Base-by-base conservation (phyloP, 1,140 invertebrate genomes). In the Triops longicaudatus region DNA sequence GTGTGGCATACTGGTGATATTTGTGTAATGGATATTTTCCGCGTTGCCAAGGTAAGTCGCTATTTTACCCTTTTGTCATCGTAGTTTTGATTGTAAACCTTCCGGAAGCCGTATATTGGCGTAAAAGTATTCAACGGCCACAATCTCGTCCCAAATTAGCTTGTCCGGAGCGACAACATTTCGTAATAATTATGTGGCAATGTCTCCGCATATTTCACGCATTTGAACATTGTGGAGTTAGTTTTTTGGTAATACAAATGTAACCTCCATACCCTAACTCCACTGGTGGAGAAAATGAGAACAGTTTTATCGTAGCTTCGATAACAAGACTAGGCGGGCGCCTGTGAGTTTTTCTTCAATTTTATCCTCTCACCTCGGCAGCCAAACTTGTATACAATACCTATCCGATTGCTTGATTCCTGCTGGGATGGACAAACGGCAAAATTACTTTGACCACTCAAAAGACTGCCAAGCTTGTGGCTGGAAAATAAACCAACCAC, bases 91-190 rank as follows among this genome's bases (percentile, higher is more conserved):
- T 17, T 63, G 50, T 63, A 63, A 63, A 63, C 50, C 50, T 63
- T 63, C 50, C 22, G 17, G 50, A 63, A 63, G 50, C 50, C 50
- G 17, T 63, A 63, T 63, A 22, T 63, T 22, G 50, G 50, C 50
- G 9, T n/a, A 63, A n/a, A n/a, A 6, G 17, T 63, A 63, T 12
- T 17, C 50, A 17, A 63, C 50, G 5, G 50, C 17, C 22, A 14
- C 50, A 63, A 63, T 22, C 50, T 63, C 50, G 10, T n/a, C 50
- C 50, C 50, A 63, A 63, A 63, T 63, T 63, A 63, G 50, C 50
- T 63, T 63, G 50, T 22, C 50, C 22, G 22, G 22, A 63, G 14
- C n/a, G 50, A 63, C 50, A 6, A 17, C 17, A 63, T 63, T 63
- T 63, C 22, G 50, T 22, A 63, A 63, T 10, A 22, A 14, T 63